These are phyloP conservation scores for Cossypha polioptera DNA, from an alignment of 2,797 vertebrate species.

Conservation along the genomic window DNA sequence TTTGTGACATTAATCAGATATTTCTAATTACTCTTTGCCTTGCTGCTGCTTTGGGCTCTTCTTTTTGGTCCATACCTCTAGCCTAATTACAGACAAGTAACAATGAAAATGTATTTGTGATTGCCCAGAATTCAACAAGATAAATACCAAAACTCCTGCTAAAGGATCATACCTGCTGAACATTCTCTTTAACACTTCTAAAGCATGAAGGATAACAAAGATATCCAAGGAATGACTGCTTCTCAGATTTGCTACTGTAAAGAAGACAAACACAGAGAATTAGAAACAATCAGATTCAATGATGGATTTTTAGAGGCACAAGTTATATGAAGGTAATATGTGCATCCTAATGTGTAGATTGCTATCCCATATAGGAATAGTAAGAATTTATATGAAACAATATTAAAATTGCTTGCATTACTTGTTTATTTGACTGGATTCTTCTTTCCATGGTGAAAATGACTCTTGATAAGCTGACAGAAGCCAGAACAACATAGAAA, in stretches of 20 bases:
- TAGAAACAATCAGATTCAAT: background rate
- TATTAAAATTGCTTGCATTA: background rate
- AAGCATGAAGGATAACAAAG: background rate
- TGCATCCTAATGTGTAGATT: background rate
- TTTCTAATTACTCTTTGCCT: background rate
- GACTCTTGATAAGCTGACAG: background rate
- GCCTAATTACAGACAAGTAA: background rate
- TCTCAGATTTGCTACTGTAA: background rate
- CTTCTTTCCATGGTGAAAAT: background rate
- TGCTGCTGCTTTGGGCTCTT: background rate
- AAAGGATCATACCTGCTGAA: background rate
- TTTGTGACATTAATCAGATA: background rate
- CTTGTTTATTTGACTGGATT: background rate
- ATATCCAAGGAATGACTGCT: background rate
- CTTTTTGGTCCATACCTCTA: background rate
- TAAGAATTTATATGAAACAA: background rate
- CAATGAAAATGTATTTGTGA: background rate
- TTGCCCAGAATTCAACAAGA: background rate
- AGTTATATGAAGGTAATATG: background rate
- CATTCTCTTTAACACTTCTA: background rate
- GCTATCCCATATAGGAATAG: background rate
- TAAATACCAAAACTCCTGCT: background rate
- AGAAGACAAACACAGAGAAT: background rate
- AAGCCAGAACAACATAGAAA: background rate
- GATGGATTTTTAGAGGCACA: background rate